Conservation (phyloP, 2,888 invertebrate genomes). For the Sinopyrophorus schimmeli region DNA sequence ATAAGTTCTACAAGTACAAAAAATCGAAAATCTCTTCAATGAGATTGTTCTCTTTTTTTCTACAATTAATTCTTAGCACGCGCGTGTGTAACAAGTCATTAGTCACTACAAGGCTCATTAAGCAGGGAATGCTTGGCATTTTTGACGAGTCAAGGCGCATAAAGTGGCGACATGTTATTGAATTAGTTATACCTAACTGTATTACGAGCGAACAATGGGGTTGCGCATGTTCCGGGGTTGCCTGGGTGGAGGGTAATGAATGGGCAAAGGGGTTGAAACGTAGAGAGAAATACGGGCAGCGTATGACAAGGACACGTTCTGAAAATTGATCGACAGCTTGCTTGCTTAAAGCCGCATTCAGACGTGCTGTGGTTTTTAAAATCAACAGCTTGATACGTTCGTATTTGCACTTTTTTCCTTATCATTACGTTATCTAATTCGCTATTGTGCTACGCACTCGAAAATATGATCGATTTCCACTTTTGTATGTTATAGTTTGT, state of each 20-base stretch:
- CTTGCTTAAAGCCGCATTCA: constrained; percentile 30
- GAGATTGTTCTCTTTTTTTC: constrained; percentile 19
- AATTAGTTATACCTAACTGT: constrained; percentile 37
- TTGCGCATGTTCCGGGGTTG: constrained; percentile 32
- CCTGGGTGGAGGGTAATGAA: constrained; percentile 30
- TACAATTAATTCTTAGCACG: constrained; percentile 33
- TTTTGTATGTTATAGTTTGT: too few relatives aligned
- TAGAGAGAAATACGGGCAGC: constrained; percentile 29
- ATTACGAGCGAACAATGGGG: constrained; percentile 36
- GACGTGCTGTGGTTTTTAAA: constrained; percentile 27
- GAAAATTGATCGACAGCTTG: constrained; percentile 32
- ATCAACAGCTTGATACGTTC: constrained; percentile 15
- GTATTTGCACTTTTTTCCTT: too few relatives aligned
- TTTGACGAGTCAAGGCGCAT: constrained; percentile 36
- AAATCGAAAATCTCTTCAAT: constrained; percentile 23
- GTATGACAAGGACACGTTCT: constrained; percentile 32
- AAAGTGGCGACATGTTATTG: constrained; percentile 38
- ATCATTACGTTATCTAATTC: too few relatives aligned
- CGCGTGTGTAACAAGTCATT: constrained; percentile 32
- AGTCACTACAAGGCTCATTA: constrained; percentile 35
- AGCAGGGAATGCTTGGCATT: constrained; percentile 30
- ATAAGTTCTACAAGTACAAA: constrained; percentile 6
- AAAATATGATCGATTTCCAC: too few relatives aligned
- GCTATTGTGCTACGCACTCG: too few relatives aligned
- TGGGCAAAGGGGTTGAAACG: constrained; percentile 30